Evolutionary conservation across 2,888 invertebrate genomes (phyloP), one percentile per base, ranked within the genome.

Genomic region (Eumacrocentrus americanus): DNA sequence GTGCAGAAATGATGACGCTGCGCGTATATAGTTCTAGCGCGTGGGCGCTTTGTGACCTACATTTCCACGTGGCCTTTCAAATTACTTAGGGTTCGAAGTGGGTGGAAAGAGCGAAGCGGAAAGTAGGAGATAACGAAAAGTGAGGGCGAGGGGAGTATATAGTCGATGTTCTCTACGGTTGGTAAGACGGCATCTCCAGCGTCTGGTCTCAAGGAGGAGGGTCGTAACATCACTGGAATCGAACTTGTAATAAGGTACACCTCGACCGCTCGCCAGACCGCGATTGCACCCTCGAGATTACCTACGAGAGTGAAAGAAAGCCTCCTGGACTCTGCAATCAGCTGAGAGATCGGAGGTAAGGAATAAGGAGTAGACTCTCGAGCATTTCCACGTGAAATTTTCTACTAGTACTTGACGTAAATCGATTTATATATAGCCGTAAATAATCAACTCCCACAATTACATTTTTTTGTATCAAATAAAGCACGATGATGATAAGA

Each of bases 231-330:
- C 63, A 61, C 68, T 69, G 70, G 69, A 77, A 77, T 77, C 76
- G 76, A 77, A 76, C 74, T 76, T 74, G 77, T 75, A 77, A 77
- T 77, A 77, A 76, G 76, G 69, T 73, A 70, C 68, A 67, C 67
- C 67, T 63, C 57, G 42, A 47, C 67, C 67, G 67, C 71, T 71
- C 73, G 55, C 60, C 70, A 68, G 68, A 66, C 66, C 65, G 68
- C 69, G 66, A 77, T 72, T 72, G 74, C 70, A 65, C 77, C 72
- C 70, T 25, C 6, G 68, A 61, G 71, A 68, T 59, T 61, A 62
- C 60, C 65, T 64, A 58, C 60, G 40, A 58, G 59, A 63, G 66
- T 54, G 47, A 54, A 60, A 54, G 35, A 46, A 37, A 52, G 22
- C 46, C 55, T 35, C 37, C 44, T 44, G 34, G 46, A 22, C 35